phyloP scores from a whole-genome alignment of 1,140 invertebrate species.

The Penaeus japonicus region DNA sequence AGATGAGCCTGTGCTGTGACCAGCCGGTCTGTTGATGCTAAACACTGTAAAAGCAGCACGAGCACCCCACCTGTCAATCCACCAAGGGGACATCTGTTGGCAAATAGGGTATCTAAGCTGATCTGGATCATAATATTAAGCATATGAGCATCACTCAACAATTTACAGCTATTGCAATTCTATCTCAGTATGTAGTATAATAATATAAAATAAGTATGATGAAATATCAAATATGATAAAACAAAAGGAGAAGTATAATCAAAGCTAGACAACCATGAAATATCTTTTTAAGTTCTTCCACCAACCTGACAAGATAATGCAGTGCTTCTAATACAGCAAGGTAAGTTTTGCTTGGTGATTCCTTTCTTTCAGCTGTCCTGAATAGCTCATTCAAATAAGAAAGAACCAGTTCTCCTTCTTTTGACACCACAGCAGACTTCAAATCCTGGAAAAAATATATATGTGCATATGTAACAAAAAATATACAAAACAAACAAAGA shows the following conservation, averaged over 20 bases:
- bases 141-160: too few relatives aligned
- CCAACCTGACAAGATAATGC: constrained; percentile 36
- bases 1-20: constrained; percentile 25
- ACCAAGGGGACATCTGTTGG: not conserved
- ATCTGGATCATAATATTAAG: too few relatives aligned
- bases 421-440: not conserved
- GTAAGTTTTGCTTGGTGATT: not conserved
- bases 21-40: not conserved
- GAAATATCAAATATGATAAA: too few relatives aligned
- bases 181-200: too few relatives aligned
- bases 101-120: too few relatives aligned
- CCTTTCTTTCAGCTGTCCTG: not conserved
- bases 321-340: constrained; percentile 19
- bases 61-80: constrained; percentile 25
- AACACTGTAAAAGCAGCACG: constrained; percentile 26
- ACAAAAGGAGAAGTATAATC: too few relatives aligned
- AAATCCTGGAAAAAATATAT: constrained; percentile 1
- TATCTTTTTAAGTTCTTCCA: not conserved
- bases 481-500: too few relatives aligned
- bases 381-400: constrained; percentile 10
- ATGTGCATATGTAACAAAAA: not conserved
- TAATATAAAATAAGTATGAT: too few relatives aligned
- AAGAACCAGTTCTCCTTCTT: constrained; percentile 25
- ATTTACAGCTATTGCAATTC: not conserved
- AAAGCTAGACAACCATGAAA: not conserved